Evolutionary conservation across 2,797 vertebrate genomes (phyloP), one percentile per base, ranked within the genome.

Genomic region (Garrulus glandarius): DNA sequence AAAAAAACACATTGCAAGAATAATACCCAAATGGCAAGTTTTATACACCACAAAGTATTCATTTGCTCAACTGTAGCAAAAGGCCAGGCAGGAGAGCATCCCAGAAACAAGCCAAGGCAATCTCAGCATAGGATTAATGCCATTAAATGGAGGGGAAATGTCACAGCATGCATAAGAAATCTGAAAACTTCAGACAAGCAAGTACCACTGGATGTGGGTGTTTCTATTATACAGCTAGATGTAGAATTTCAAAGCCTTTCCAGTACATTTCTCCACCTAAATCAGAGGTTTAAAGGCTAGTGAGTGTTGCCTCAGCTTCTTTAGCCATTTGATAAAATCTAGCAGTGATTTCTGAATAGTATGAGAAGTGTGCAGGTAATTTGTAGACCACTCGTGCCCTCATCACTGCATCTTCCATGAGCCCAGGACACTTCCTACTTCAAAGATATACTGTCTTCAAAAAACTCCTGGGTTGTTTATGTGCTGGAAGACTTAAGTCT

Each of bases 131-230:
- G 68, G 64, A 96, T 84, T 63, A 70, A 85, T 71, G 91, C 59
- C 84, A 63, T 94, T 84, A 90, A 52, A 53, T 52, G 57, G 65
- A 92, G 63, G 86, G 84, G 96, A 97, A 97, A 95, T 95, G 97
- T 93, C 94, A 94, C 78, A 93, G 96, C 94, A 95, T 74, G 92
- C 77, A 78, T 76, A 89, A 95, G 86, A 92, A 93, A 95, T 90
- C 49, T 44, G 63, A 92, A 94, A 55, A 60, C 50, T 92, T 93
- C 83, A 95, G 87, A 89, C 56, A 93, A 6, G 13, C 76, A 77
- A 81, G 79, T 61, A 75, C 49, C 26, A 12, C 67, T 93, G 56
- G 75, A 83, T 79, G 83, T 91, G 85, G 91, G 60, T 80, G 87
- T 89, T 93, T 47, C 64, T 83, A 61, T 91, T 85, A 70, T 30